Base-by-base conservation (phyloP, 2,888 invertebrate species). In the Scotopteryx bipunctaria region DNA sequence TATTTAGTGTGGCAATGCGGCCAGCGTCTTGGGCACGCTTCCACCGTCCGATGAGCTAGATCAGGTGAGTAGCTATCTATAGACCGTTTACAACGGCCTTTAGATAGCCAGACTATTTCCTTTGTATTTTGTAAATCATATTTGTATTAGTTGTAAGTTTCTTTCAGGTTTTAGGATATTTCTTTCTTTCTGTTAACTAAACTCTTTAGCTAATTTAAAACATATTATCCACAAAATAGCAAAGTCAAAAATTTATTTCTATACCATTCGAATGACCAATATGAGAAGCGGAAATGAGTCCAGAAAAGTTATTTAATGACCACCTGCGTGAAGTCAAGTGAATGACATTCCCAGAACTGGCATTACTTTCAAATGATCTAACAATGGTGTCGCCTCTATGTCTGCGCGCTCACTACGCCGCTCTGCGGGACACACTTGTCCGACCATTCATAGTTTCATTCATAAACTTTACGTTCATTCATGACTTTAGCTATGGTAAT, bases 261-360 rank as follows among this genome's bases (percentile, higher is more conserved):
- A 48, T 40, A 15, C 40, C 31, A 33, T 48, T 44, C 27, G 40
- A 54, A 44, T 35, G 29, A 48, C 31, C 31, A 57, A 60, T 56
- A 41, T 31, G 46, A 31, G 44, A 64, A 81, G 59, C 86, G 86
- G 87, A 87, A 86, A 87, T 80, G 86, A 81, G 73, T 59, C 55
- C 73, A 66, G 74, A 78, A 83, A 79, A 78, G 76, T 70, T 65
- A 78, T 86, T 81, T 81, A 81, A 86, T 83, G 81, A 78, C 74
- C 83, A 87, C 84, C 85, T 85, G 86, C 69, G 19, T 33, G 15
- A 40, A 62, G 62, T 64, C 56, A 60, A 63, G 55, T 59, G 55
- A 47, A 37, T 23, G 32, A 40, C 13, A 48, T 80, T 80, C 77
- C 59, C 1, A 60, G 78, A 80, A 79, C 45, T 40, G 3, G 15